These are phyloP conservation scores for Anoplolepis gracilipes DNA, from an alignment of 1,140 invertebrate species.

Conservation along the genomic window DNA sequence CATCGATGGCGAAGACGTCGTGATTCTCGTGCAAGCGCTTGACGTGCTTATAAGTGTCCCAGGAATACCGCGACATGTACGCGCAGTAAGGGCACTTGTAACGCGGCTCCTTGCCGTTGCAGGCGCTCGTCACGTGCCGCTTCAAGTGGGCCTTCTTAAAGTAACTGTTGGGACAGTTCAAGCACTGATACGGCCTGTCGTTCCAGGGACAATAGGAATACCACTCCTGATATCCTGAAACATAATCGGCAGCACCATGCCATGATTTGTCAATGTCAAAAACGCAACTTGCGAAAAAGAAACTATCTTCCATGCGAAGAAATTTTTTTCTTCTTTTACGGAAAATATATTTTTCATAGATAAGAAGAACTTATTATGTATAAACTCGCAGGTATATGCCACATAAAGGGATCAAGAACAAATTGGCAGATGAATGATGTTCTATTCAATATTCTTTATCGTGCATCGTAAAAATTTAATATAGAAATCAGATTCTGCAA, in stretches of 20 bases:
- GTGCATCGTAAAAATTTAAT: neutral
- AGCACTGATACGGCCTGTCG: conserved; percentile 78
- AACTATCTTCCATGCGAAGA: neutral
- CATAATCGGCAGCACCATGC: conserved; percentile 47
- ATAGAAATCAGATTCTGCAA: conserved; percentile 8
- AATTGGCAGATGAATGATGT: neutral
- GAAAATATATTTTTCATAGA: neutral
- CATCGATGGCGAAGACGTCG: conserved; percentile 60
- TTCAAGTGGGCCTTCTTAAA: conserved; percentile 82
- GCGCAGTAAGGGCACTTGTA: conserved; percentile 83
- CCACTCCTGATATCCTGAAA: conserved; percentile 62
- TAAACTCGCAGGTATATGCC: neutral
- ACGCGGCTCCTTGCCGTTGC: conserved; percentile 76
- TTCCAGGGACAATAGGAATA: conserved; percentile 65
- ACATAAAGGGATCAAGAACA: neutral
- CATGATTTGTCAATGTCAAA: conserved; percentile 22
- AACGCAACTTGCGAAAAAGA: neutral
- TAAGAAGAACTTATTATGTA: neutral
- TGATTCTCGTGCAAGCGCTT: conserved; percentile 66
- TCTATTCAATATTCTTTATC: neutral
- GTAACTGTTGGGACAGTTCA: conserved; percentile 83
- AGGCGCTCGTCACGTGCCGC: conserved; percentile 81
- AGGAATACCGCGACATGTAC: conserved; percentile 70
- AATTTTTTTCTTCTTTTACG: neutral
- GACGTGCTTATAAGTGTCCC: conserved; percentile 75